Conservation (phyloP, 2,888 invertebrate species). For the Diabrotica balteata region DNA sequence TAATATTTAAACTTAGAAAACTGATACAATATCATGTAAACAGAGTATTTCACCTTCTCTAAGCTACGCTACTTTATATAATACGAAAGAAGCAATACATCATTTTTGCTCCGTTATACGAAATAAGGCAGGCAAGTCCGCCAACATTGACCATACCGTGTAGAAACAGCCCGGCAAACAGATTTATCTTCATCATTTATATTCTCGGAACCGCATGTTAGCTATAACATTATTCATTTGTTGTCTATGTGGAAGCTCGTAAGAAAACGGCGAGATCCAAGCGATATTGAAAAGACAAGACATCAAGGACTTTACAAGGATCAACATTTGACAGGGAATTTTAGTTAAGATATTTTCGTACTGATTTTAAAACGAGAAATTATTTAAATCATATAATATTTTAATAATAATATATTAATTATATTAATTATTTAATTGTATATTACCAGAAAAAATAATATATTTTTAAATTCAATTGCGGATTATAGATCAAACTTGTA, state of each 20-base stretch:
- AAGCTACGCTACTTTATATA: neutral
- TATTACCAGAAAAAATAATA: no score
- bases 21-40: neutral
- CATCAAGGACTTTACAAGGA: no score
- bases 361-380: no score
- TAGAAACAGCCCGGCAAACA: neutral
- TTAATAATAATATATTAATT: no score
- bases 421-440: no score
- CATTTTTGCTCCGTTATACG: slow-evolving; percentile 8
- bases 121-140: slow-evolving; percentile 5
- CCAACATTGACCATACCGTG: neutral
- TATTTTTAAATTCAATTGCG: no score
- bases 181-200: slow-evolving; percentile 10
- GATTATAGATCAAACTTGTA: no score
- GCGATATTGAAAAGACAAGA: no score
- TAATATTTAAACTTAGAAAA: neutral
- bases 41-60: neutral
- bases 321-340: no score
- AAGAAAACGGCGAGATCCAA: neutral
- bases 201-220: slow-evolving; percentile 8
- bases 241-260: neutral
- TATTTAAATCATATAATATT: no score
- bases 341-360: no score
- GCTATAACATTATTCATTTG: slow-evolving; percentile 8
- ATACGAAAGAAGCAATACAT: slow-evolving; percentile 5